A percentile compares a stretch with the other conserved stretches of the same genome.
Evolutionary conservation across 1,140 invertebrate species (phyloP).

Genomic region (Drosophila tristis): DNA sequence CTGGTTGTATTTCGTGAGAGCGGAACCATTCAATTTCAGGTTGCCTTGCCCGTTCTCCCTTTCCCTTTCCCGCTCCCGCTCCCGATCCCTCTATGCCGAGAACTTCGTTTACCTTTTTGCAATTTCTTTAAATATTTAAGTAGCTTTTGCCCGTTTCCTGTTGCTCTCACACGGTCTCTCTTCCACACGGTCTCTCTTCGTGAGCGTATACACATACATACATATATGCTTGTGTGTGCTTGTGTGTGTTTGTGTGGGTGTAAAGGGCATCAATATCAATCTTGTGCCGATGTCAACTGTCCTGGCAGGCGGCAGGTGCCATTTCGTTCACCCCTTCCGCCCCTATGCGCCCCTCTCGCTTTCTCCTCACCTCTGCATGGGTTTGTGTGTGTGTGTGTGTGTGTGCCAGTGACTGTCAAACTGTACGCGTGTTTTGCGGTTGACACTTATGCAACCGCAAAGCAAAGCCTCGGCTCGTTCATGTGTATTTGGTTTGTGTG

Average conservation of each 20-base stretch:
- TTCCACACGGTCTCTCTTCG: background rate
- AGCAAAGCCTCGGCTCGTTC: slow-evolving; percentile 17
- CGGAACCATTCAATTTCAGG: slow-evolving; percentile 41
- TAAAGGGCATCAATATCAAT: slow-evolving; percentile 49
- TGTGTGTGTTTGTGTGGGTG: slow-evolving; percentile 24
- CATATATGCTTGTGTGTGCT: slow-evolving; percentile 9
- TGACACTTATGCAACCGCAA: slow-evolving; percentile 78
- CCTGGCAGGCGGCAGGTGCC: slow-evolving; percentile 14
- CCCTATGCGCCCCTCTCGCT: background rate
- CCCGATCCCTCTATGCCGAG: background rate
- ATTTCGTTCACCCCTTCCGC: slow-evolving; percentile 6
- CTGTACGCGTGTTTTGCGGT: slow-evolving; percentile 61
- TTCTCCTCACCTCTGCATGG: too few relatives aligned
- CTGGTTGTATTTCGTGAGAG: background rate
- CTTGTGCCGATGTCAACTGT: slow-evolving; percentile 44
- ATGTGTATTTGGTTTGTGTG: slow-evolving; percentile 1
- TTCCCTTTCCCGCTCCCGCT: background rate
- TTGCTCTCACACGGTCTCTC: slow-evolving; percentile 25
- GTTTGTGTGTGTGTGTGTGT: background rate
- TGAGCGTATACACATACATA: background rate
- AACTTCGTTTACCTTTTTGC: slow-evolving; percentile 28
- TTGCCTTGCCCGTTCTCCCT: background rate
- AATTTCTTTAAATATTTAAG: slow-evolving; percentile 79
- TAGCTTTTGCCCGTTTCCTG: slow-evolving; percentile 62
- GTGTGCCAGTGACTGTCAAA: slow-evolving; percentile 49